Evolutionary conservation across 1,140 invertebrate species (phyloP).

Genomic region (Aphaenogaster ashmeadi): DNA sequence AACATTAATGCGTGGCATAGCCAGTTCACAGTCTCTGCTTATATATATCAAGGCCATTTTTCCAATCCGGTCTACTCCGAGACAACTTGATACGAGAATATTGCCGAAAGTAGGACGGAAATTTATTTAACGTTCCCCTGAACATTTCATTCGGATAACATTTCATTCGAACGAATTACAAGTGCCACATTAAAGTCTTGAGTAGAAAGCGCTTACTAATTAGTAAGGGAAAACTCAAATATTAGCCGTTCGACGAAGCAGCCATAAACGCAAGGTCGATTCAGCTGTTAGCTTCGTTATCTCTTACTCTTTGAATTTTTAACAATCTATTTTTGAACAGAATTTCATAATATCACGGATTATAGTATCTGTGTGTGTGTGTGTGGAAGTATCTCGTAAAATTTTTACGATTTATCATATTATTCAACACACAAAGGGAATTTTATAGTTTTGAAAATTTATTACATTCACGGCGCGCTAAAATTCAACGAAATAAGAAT

Average conservation of each 20-base stretch:
- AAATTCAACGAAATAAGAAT: neutral
- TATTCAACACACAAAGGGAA: neutral
- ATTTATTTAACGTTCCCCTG: neutral
- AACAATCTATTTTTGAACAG: neutral
- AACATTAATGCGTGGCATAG: slow-evolving; percentile 73
- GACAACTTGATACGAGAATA: slow-evolving; percentile 67
- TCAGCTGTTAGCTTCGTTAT: slow-evolving; percentile 38
- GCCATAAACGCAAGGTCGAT: slow-evolving; percentile 8
- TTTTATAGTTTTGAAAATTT: neutral
- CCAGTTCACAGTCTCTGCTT: slow-evolving; percentile 64
- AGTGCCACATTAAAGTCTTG: neutral
- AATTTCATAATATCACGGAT: neutral
- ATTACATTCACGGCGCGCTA: neutral
- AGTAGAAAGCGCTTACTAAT: slow-evolving; percentile 32
- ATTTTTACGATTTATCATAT: neutral
- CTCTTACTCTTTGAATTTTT: slow-evolving; percentile 13
- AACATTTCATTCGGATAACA: slow-evolving; percentile 17
- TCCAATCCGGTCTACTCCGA: slow-evolving; percentile 74
- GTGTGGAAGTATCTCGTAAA: neutral
- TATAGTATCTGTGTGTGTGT: neutral
- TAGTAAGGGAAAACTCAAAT: slow-evolving; percentile 31
- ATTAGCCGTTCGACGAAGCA: neutral
- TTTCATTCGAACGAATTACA: neutral
- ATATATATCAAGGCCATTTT: slow-evolving; percentile 77
- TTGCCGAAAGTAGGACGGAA: slow-evolving; percentile 49